Base-by-base conservation (phyloP, 2,888 invertebrate genomes). In the Melinaea menophilus region DNA sequence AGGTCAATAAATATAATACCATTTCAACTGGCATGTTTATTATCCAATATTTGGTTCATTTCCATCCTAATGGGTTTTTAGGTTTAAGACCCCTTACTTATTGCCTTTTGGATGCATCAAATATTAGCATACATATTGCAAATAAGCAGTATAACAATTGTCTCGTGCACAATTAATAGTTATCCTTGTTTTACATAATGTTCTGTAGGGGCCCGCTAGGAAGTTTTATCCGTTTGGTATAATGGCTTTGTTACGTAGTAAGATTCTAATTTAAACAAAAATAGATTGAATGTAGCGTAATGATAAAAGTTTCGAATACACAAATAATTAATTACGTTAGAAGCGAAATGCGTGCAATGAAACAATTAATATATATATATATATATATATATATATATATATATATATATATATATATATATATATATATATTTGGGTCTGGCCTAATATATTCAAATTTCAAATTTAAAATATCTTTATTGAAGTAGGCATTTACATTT, bases 121-220 rank as follows among this genome's bases (percentile, higher is more conserved):
- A 70, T 62, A 87, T 88, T 88, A 81, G 81, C 86, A 88, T 88
- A 80, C 81, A 87, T 81, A 88, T 87, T 84, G 84, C 82, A 79
- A 75, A 82, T 79, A 81, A 85, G 85, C 80, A 78, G 79, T 75
- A 64, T 61, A 54, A 57, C 59, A 59, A 65, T 72, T 72, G 72
- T 69, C 75, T 75, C 76, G 71, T 68, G 71, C 78, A 77, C 82
- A 84, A 88, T 88, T 86, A 88, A 79, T 79, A 77, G 72, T 68
- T 70, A 78, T 79, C 71, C 81, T 82, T 83, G 84, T 84, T 84
- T 79, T 75, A 82, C 81, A 83, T 78, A 81, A 82, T 80, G 79
- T 79, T 64, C 61, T 56, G 68, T 65, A 73, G 72, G 64, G 61
- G 69, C 54, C 31, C 34, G 48, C 33, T 34, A 57, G 35, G 48